Evolutionary conservation across 2,888 invertebrate genomes (phyloP), one percentile per base, ranked within the genome.

Genomic region (Automeris io): DNA sequence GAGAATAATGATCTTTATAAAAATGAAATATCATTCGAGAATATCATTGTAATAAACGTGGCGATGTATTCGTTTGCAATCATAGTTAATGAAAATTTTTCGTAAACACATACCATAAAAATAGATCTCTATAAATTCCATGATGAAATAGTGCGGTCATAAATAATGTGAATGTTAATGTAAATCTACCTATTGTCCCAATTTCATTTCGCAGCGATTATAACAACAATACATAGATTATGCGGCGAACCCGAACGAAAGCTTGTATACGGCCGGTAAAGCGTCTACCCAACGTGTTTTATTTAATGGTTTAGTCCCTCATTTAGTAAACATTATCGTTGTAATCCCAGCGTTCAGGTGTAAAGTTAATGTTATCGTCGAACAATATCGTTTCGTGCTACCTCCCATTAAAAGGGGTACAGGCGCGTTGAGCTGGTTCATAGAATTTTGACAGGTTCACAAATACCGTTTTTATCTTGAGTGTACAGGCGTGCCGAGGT

Each of bases 401-500:
- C 22, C 26, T 24, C 22, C 22, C 33, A 18, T 40, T 37, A 33
- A 41, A 43, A 41, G 42, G 36, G 33, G 35, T 13, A 24, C 22
- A 38, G 36, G 40, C 40, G 32, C 31, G 18, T 31, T 26, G 22
- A 44, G 40, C 41, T 37, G 46, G 37, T 47, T 42, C 45, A 43
- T 43, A 40, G 46, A 44, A 45, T 50, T 38, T 46, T 53, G 46
- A 47, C 37, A 40, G 34, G 41, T 39, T 37, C 42, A 50, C 36
- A 45, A 51, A 47, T 39, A 43, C 42, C 39, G 50, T 57, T 67
- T 70, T 73, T 73, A 76, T 73, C 72, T 68, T 51, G 38, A 26
- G 44, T 37, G 49, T 51, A 53, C 73, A 71, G 66, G 57, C 70
- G 46, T 39, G 37, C 36, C 40, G 29, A 5, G 48, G 41, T 43